Evolutionary conservation across 2,797 vertebrate genomes (phyloP).

Genomic region (Lates japonicus): DNA sequence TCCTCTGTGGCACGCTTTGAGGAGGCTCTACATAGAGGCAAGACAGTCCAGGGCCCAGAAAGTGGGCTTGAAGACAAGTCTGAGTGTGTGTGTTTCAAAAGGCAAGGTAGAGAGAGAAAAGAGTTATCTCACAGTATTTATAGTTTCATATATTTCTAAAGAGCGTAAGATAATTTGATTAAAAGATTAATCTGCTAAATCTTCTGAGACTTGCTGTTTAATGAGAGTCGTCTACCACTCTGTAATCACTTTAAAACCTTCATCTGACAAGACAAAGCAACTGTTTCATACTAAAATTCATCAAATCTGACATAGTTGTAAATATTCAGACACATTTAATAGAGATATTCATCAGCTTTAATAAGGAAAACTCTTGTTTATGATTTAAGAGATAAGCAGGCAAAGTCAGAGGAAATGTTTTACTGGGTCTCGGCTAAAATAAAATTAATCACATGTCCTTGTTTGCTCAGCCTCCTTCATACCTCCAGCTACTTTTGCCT

Average conservation of each 20-base stretch:
- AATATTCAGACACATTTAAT: background rate
- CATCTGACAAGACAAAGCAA: constrained; percentile 1
- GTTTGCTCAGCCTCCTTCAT: constrained; percentile 35
- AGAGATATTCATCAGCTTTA: constrained; percentile 6
- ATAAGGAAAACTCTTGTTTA: constrained; percentile 11
- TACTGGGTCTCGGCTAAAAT: constrained; percentile 15
- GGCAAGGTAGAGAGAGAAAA: constrained; percentile 2
- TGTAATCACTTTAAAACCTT: constrained; percentile 8
- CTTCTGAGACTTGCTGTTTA: constrained; percentile 20
- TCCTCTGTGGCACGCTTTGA: constrained; percentile 78
- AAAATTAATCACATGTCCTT: constrained; percentile 31
- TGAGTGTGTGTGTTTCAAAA: constrained; percentile 23
- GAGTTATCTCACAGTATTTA: constrained; percentile 25
- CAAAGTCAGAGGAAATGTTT: constrained; percentile 9
- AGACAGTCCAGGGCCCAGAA: constrained; percentile 73
- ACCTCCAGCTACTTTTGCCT: constrained; percentile 25
- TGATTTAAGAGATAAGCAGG: constrained; percentile 15
- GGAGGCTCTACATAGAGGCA: constrained; percentile 80
- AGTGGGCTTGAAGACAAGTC: constrained; percentile 61
- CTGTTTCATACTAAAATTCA: constrained; percentile 24
- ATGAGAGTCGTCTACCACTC: constrained; percentile 5
- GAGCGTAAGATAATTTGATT: constrained; percentile 32
- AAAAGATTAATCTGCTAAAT: constrained; percentile 13
- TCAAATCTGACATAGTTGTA: constrained; percentile 9
- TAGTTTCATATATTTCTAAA: constrained; percentile 50